Evolutionary conservation across 2,888 invertebrate genomes (phyloP).

Genomic region (Polyommatus icarus): DNA sequence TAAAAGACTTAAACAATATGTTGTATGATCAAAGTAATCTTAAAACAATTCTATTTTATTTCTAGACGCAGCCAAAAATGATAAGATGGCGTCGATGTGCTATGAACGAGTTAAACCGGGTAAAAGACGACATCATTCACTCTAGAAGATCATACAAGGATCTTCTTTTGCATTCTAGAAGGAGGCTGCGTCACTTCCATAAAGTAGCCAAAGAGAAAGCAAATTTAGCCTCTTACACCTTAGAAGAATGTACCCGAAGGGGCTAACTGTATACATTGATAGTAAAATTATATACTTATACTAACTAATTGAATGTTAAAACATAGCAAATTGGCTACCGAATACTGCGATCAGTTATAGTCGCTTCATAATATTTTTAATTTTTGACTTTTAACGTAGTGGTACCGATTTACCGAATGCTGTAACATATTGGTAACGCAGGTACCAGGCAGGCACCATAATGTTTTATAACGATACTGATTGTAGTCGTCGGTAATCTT

Average conservation of each 20-base stretch:
- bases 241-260: conserved; percentile 48
- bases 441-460: too few relatives aligned
- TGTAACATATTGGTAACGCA: neutral
- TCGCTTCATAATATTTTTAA: neutral
- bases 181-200: conserved; percentile 57
- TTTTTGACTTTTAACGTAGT: neutral
- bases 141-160: conserved; percentile 62
- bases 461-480: neutral
- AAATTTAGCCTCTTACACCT: conserved; percentile 46
- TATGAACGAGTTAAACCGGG: conserved; percentile 59
- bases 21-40: too few relatives aligned
- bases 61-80: conserved; percentile 58
- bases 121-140: conserved; percentile 62
- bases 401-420: neutral
- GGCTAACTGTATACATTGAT: conserved; percentile 18
- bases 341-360: neutral
- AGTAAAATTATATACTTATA: neutral
- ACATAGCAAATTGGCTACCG: neutral
- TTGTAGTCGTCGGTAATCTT: neutral
- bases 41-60: conserved; percentile 33
- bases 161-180: conserved; percentile 58
- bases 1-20: too few relatives aligned
- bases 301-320: neutral
- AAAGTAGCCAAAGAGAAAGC: conserved; percentile 50
- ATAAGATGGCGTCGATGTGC: conserved; percentile 66